A percentile compares a stretch with the other conserved stretches of the same genome.
Conservation (phyloP, 1,140 invertebrate species). For the Rhopalosiphum padi region DNA sequence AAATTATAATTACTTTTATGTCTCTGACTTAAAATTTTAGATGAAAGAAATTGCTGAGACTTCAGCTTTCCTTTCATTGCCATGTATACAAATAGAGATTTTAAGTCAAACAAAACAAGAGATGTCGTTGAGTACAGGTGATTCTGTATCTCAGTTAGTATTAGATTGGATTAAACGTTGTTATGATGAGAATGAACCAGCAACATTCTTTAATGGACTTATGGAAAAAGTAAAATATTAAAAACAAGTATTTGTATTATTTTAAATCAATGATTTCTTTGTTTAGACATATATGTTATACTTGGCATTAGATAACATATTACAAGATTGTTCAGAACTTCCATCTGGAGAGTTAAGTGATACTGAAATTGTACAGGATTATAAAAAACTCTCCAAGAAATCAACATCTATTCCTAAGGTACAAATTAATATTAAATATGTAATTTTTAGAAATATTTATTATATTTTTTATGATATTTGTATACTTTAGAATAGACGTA, state of each 20-base stretch:
- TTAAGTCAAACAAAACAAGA: constrained; percentile 72
- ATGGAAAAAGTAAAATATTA: constrained; percentile 53
- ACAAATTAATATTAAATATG: neutral
- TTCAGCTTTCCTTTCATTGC: constrained; percentile 69
- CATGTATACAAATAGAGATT: constrained; percentile 73
- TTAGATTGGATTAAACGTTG: constrained; percentile 70
- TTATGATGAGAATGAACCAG: constrained; percentile 54
- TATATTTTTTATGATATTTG: neutral
- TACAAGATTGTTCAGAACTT: constrained; percentile 81
- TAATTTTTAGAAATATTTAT: neutral
- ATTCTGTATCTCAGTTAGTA: constrained; percentile 72
- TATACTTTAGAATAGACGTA: constrained; percentile 63
- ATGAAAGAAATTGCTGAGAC: constrained; percentile 66
- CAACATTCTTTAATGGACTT: constrained; percentile 31
- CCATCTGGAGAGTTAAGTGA: constrained; percentile 73
- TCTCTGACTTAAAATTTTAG: neutral
- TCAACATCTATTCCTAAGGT: constrained; percentile 60
- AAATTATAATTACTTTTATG: neutral
- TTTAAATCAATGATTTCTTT: constrained; percentile 48
- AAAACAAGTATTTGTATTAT: constrained; percentile 20
- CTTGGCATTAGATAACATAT: constrained; percentile 75
- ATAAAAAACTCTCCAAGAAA: constrained; percentile 75
- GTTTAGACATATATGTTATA: constrained; percentile 78
- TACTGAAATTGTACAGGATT: constrained; percentile 81
- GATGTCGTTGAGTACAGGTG: constrained; percentile 68